phyloP scores from a whole-genome alignment of 2,888 invertebrate species.

The Willowsia nigromaculata region DNA sequence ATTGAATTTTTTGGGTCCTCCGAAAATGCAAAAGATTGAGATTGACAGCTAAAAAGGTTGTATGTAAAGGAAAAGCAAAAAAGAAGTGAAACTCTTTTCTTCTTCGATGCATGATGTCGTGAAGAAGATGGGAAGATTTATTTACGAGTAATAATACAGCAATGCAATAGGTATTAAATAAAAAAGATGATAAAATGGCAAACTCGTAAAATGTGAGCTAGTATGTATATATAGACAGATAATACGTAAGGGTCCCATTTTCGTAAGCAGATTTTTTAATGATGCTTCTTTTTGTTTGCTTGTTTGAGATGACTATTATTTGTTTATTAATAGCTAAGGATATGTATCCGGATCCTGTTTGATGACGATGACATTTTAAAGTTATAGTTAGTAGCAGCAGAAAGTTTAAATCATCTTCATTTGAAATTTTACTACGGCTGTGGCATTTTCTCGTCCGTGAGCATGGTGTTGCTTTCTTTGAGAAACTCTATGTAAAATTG shows the following conservation, averaged over 20 bases:
- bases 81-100: constrained; percentile 61
- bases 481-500: constrained; percentile 30
- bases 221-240: not conserved
- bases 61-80: constrained; percentile 18
- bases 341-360: constrained; percentile 70
- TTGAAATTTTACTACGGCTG: not conserved
- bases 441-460: not conserved
- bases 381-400: not conserved
- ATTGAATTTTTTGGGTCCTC: constrained; percentile 41
- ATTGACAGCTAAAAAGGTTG: constrained; percentile 18
- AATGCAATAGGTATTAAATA: constrained; percentile 8
- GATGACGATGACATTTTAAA: constrained; percentile 59
- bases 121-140: not conserved
- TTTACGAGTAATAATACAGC: not conserved
- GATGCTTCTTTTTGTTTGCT: constrained; percentile 34
- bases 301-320: constrained; percentile 12
- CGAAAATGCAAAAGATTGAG: not conserved
- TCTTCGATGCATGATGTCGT: constrained; percentile 7
- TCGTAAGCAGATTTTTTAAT: constrained; percentile 27
- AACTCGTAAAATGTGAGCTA: not conserved
- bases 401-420: too few relatives aligned
- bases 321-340: constrained; percentile 31
- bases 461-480: constrained; percentile 6
- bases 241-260: not conserved
- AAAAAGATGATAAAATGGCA: constrained; percentile 18